Percentiles rank a stretch among this genome's conserved stretches.
Evolutionary conservation across 2,888 invertebrate genomes (phyloP).

Genomic region (Xestoiulus laeticollis): DNA sequence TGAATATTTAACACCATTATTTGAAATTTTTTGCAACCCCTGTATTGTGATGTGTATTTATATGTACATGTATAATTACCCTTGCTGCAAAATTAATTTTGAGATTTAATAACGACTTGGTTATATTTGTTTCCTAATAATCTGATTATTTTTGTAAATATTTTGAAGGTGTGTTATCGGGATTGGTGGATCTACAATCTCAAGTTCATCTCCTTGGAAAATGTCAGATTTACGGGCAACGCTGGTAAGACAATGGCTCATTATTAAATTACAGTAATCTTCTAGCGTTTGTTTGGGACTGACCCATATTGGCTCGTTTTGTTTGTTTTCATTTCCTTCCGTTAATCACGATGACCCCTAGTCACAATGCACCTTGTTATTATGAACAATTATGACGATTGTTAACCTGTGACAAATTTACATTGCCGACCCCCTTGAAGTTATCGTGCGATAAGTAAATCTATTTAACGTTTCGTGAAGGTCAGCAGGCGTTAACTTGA

Average conservation of each 20-base stretch:
- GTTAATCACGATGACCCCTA: conserved; percentile 14
- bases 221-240: not conserved
- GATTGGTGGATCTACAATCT: not conserved
- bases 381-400: not conserved
- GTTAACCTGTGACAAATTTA: conserved; percentile 2
- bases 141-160: not conserved
- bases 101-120: not conserved
- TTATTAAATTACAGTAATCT: conserved; percentile 34
- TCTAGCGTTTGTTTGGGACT: not conserved
- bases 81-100: too few relatives aligned
- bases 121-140: not conserved
- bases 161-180: not conserved
- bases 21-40: not conserved
- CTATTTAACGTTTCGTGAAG: not conserved
- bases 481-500: not conserved
- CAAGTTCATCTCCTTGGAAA: not conserved
- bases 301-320: conserved; percentile 1
- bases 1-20: not conserved
- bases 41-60: not conserved
- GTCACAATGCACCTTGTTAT: conserved; percentile 2
- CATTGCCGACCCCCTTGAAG: not conserved
- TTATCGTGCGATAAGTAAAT: not conserved
- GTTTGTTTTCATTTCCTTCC: conserved; percentile 28
- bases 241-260: conserved; percentile 9
- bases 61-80: not conserved